Evolutionary conservation across 2,113 vertebrate genomes (phyloP), one percentile per base, ranked within the genome.

Genomic region (Epinephelus lanceolatus): DNA sequence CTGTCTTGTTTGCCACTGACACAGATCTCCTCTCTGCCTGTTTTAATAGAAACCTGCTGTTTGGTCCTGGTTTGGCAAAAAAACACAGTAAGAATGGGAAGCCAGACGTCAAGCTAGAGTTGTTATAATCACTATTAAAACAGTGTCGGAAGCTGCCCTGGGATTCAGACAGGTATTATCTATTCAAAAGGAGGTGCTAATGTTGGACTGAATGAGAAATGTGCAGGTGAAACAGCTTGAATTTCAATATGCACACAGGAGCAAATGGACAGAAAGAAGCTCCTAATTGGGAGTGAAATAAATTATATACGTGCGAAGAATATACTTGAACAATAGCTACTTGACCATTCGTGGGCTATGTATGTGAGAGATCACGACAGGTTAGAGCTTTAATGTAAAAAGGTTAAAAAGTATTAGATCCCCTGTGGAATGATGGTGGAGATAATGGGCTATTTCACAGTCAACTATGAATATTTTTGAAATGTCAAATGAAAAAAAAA

Each of bases 161-260:
- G 85, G 66, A 90, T 56, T 76, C 45, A 76, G 47, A 3, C 27
- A 51, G 30, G 79, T 71, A 73, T 88, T 71, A 92, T 80, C 78
- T 86, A 78, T 90, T 84, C 73, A 85, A 86, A 82, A 70, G 40
- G 67, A 71, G 60, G 71, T 27, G 49, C 53, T 78, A 55, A 69
- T 78, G 83, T 61, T 68, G 49, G 57, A 63, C 57, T 81, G 83
- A 87, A 84, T 91, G 57, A 66, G 52, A 66, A 89, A 87, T 86
- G 53, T 49, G 42, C 30, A 70, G 53, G 63, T 65, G 71, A 73
- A 82, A 62, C 33, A 19, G 69, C 27, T 75, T 66, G 83, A 87
- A 91, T 90, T 83, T 80, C 81, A 86, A 91, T 65, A 63, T 4
- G 52, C 45, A 68, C 37, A 56, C 5, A 55, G 33, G 27, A 72